Conservation (phyloP, 2,113 vertebrate genomes). For the Notarius lentiginosus region DNA sequence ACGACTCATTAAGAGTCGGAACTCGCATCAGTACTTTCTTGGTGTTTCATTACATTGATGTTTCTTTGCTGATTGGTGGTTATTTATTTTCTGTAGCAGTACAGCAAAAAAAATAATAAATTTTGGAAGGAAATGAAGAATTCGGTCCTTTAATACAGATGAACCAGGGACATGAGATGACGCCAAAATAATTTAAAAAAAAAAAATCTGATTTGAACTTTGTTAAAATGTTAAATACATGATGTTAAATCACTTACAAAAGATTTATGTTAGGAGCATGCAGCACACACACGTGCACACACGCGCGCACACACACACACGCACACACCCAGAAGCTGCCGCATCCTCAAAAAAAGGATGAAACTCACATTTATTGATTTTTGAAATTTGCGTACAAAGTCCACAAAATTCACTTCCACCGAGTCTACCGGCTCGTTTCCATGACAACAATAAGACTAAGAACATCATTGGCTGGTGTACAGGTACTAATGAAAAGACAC, state of each 20-base stretch:
- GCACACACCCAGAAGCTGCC: constrained; percentile 45
- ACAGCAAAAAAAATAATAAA: not conserved
- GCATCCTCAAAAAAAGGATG: constrained; percentile 67
- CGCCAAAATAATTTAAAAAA: not conserved
- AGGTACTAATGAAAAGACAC: constrained; percentile 76
- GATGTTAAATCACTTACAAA: constrained; percentile 20
- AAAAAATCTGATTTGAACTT: not conserved
- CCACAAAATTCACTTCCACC: constrained; percentile 67
- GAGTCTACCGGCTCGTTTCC: constrained; percentile 60
- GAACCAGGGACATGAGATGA: not conserved
- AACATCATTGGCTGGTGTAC: constrained; percentile 75
- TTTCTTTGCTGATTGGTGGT: not conserved
- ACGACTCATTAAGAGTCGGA: not conserved
- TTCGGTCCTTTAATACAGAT: not conserved
- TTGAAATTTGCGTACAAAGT: constrained; percentile 68
- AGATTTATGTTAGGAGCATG: constrained; percentile 27
- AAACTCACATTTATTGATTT: constrained; percentile 69
- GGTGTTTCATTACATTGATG: not conserved
- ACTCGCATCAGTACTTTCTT: not conserved
- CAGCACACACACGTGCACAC: not conserved
- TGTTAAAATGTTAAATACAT: not conserved
- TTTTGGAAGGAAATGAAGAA: not conserved
- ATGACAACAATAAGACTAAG: constrained; percentile 70
- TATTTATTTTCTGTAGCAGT: not conserved
- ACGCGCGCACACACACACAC: constrained; percentile 2